Conservation (phyloP, 2,888 invertebrate species). For the Apamea epomidion region DNA sequence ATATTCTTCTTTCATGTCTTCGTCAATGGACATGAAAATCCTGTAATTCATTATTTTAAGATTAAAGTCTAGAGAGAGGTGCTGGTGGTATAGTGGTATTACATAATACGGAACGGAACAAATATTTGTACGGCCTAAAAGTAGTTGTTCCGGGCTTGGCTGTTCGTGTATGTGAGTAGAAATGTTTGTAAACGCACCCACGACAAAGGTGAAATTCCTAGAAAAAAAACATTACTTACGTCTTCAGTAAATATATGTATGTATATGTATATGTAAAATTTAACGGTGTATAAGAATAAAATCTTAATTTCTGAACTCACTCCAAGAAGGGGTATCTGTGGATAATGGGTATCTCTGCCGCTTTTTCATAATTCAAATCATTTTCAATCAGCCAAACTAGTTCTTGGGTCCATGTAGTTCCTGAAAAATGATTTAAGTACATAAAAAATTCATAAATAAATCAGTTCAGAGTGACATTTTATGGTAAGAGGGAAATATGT, state of each 20-base stretch:
- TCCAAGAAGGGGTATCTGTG: constrained; percentile 93
- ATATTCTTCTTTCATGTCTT: constrained; percentile 7
- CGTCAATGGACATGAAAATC: constrained; percentile 37
- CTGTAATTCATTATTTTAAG: background rate
- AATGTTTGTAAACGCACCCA: too few species aligned
- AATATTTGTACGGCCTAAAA: too few species aligned
- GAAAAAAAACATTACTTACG: too few species aligned
- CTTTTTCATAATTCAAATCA: constrained; percentile 91
- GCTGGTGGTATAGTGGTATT: too few species aligned
- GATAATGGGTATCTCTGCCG: constrained; percentile 84
- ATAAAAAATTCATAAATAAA: background rate
- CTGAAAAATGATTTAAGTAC: constrained; percentile 69
- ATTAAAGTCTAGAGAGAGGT: background rate
- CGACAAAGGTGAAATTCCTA: too few species aligned
- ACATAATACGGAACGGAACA: too few species aligned
- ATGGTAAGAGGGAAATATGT: too few species aligned
- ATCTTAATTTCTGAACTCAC: constrained; percentile 79
- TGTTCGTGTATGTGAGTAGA: too few species aligned
- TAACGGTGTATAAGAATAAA: background rate
- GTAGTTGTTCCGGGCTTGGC: too few species aligned
- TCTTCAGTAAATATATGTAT: background rate
- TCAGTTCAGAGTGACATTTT: background rate
- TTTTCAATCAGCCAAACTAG: constrained; percentile 93
- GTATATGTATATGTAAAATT: too few species aligned
- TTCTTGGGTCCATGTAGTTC: constrained; percentile 93